These are phyloP conservation scores for Oasisia sp. DNA, from an alignment of 2,888 invertebrate genomes.

Conservation along the genomic window DNA sequence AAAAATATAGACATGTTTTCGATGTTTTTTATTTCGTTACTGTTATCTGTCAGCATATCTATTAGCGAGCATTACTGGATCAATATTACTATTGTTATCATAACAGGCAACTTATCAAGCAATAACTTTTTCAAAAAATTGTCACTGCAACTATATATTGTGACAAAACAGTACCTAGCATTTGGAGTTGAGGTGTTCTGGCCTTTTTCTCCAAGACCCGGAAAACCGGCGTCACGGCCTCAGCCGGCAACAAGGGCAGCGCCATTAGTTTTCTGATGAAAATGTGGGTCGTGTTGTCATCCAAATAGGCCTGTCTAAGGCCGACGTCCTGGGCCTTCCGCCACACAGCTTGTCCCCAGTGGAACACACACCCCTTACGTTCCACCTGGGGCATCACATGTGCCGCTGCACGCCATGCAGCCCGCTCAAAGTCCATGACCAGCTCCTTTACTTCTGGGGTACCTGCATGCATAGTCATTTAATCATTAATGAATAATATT, in stretches of 20 bases:
- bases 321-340: background rate
- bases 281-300: background rate
- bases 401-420: background rate
- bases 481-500: too few relatives aligned
- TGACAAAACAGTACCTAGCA: background rate
- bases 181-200: background rate
- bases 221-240: background rate
- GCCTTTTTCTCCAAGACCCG: background rate
- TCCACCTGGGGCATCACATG: background rate
- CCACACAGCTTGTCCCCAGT: background rate
- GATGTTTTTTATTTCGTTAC: background rate
- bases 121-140: background rate
- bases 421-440: constrained; percentile 3
- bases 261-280: background rate
- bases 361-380: background rate
- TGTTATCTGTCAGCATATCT: constrained; percentile 7
- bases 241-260: background rate
- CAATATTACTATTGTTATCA: constrained; percentile 13
- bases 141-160: too few relatives aligned
- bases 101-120: constrained; percentile 14
- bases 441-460: background rate
- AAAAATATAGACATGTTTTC: too few relatives aligned
- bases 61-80: constrained; percentile 21
- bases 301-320: background rate
- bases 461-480: too few relatives aligned